These are phyloP conservation scores for Cristatella mucedo DNA, from an alignment of 2,888 invertebrate genomes.

Conservation along the genomic window DNA sequence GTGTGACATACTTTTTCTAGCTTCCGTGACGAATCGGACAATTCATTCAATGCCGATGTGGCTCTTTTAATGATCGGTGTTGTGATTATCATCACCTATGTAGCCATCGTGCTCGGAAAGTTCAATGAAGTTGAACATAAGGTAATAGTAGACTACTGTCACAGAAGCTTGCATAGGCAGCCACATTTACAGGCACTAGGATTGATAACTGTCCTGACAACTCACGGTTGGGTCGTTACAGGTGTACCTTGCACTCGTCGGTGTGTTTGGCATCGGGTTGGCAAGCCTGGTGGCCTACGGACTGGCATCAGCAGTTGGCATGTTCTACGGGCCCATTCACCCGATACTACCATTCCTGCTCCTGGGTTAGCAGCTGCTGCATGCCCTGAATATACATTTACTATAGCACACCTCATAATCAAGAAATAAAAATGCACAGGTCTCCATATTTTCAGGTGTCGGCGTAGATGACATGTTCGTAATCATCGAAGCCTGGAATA, in stretches of 20 bases:
- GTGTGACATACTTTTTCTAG: slow-evolving; percentile 14
- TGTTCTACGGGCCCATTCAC: slow-evolving; percentile 65
- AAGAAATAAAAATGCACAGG: too few species aligned
- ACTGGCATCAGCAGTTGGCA: slow-evolving; percentile 52
- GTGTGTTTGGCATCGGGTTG: slow-evolving; percentile 55
- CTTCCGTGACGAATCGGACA: slow-evolving; percentile 21
- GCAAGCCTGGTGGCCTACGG: slow-evolving; percentile 56
- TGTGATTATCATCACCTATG: slow-evolving; percentile 56
- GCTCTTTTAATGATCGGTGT: slow-evolving; percentile 53
- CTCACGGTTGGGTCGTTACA: slow-evolving; percentile 26
- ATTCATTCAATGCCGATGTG: slow-evolving; percentile 44
- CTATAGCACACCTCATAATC: too few species aligned
- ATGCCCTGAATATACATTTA: too few species aligned
- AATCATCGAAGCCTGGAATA: slow-evolving; percentile 60
- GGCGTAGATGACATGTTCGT: slow-evolving; percentile 70
- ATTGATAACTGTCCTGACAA: too few species aligned
- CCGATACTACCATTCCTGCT: slow-evolving; percentile 63
- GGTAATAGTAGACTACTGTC: slow-evolving; percentile 40
- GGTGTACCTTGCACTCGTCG: slow-evolving; percentile 52
- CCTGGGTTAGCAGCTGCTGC: slow-evolving; percentile 60
- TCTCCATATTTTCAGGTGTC: slow-evolving; percentile 18
- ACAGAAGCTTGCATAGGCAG: too few species aligned
- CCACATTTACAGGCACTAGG: too few species aligned
- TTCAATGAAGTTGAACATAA: slow-evolving; percentile 58
- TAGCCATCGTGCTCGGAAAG: slow-evolving; percentile 55